phyloP scores from a whole-genome alignment of 2,113 vertebrate genomes.

The Chaetura pelagica region DNA sequence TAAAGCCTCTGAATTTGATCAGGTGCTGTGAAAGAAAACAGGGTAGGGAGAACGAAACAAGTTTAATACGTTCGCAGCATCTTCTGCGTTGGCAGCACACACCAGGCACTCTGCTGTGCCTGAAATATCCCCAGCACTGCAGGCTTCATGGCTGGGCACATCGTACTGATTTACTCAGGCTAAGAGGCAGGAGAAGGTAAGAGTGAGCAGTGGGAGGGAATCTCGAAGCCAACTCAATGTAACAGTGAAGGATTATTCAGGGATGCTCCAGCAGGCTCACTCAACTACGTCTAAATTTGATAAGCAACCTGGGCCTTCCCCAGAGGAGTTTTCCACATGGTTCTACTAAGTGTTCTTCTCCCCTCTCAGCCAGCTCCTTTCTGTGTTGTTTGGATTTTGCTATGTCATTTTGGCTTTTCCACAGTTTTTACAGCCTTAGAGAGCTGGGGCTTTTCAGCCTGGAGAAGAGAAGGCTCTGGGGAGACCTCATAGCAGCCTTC shows the following conservation, averaged over 20 bases:
- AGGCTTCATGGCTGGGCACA: neutral
- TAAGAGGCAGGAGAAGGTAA: neutral
- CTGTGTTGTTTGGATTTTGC: neutral
- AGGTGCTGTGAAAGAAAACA: neutral
- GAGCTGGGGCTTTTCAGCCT: no score
- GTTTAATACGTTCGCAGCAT: neutral
- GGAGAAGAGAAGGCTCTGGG: no score
- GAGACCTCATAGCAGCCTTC: no score
- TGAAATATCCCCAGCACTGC: neutral
- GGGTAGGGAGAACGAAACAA: neutral
- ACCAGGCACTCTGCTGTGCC: neutral
- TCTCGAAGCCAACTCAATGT: neutral
- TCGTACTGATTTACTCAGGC: neutral
- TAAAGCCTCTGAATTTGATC: neutral
- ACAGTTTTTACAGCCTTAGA: neutral
- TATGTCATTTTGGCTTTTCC: accelerated
- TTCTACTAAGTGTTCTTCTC: neutral
- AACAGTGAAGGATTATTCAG: neutral
- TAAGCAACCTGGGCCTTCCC: neutral
- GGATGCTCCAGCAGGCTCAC: neutral
- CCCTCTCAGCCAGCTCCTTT: neutral
- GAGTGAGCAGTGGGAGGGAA: neutral
- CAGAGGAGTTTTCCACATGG: neutral
- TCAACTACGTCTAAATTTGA: neutral
- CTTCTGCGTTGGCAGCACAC: neutral